Conservation (phyloP, 2,888 invertebrate species). For the Pimpla rufipes region DNA sequence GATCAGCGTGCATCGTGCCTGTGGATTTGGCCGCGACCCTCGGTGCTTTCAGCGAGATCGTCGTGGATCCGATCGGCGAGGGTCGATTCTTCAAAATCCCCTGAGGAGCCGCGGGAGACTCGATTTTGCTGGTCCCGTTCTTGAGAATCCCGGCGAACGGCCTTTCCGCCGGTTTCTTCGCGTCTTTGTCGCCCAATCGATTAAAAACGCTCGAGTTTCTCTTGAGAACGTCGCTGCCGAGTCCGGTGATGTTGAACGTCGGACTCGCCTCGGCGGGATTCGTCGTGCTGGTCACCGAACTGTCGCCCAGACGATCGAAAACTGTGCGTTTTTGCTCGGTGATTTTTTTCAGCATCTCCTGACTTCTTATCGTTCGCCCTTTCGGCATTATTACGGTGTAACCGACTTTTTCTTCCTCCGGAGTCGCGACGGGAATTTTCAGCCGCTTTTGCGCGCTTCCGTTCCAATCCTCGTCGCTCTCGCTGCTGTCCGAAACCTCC, state of each 20-base stretch:
- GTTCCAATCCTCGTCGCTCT: conserved; percentile 73
- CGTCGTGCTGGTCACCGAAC: conserved; percentile 85
- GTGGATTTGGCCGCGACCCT: conserved; percentile 70
- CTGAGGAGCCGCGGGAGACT: conserved; percentile 59
- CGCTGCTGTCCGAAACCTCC: conserved; percentile 70
- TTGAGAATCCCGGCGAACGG: conserved; percentile 78
- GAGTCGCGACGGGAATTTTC: conserved; percentile 46
- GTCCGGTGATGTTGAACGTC: conserved; percentile 83
- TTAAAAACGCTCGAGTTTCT: conserved; percentile 82
- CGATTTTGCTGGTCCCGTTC: conserved; percentile 74
- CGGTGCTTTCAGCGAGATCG: conserved; percentile 66
- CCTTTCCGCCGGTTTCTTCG: conserved; percentile 67
- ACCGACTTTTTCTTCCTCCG: conserved; percentile 84
- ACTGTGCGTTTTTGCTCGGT: conserved; percentile 85
- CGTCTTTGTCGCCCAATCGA: conserved; percentile 83
- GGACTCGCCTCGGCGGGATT: conserved; percentile 77
- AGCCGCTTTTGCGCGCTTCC: conserved; percentile 45
- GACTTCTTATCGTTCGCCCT: conserved; percentile 84
- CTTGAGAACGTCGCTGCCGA: conserved; percentile 81
- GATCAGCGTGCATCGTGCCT: conserved; percentile 84
- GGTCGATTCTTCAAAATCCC: conserved; percentile 80
- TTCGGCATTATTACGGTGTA: conserved; percentile 86
- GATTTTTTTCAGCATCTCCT: conserved; percentile 83
- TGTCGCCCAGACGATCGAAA: conserved; percentile 87
- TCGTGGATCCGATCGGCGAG: conserved; percentile 61